phyloP scores from a whole-genome alignment of 2,888 invertebrate species.

The Temnothorax unifasciatus region DNA sequence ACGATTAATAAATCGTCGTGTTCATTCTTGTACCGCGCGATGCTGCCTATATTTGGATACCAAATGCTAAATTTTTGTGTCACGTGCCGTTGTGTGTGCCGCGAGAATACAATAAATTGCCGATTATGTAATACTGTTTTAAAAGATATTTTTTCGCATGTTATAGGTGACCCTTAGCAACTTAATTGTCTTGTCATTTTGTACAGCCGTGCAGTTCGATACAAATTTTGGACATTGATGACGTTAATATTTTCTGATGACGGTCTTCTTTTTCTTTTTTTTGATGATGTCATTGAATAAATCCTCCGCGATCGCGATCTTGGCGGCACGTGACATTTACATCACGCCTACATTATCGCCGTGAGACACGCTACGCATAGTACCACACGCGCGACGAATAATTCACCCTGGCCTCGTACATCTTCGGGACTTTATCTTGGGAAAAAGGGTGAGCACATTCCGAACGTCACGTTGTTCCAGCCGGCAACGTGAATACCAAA shows the following conservation, averaged over 20 bases:
- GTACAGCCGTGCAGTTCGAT: neutral
- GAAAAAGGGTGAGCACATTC: slow-evolving; percentile 48
- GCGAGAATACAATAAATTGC: neutral
- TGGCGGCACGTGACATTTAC: slow-evolving; percentile 44
- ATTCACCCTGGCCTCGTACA: slow-evolving; percentile 48
- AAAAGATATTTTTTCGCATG: neutral
- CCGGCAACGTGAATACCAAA: slow-evolving; percentile 22
- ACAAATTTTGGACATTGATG: neutral
- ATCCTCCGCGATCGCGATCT: slow-evolving; percentile 38
- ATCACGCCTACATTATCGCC: slow-evolving; percentile 47
- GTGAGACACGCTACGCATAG: slow-evolving; percentile 50
- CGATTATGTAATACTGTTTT: neutral
- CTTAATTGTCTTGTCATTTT: neutral
- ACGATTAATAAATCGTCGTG: neutral
- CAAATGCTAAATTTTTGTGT: neutral
- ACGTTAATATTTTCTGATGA: neutral
- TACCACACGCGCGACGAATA: slow-evolving; percentile 48
- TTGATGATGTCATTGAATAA: slow-evolving; percentile 18
- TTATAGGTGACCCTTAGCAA: neutral
- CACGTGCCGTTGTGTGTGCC: neutral
- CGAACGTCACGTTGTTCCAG: slow-evolving; percentile 28
- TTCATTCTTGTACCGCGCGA: neutral
- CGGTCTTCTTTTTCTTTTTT: neutral
- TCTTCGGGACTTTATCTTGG: slow-evolving; percentile 47
- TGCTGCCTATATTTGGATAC: neutral